Percentiles rank a stretch among this genome's conserved stretches.
Conservation (phyloP, 2,113 vertebrate genomes). For the Calyptomena viridis region DNA sequence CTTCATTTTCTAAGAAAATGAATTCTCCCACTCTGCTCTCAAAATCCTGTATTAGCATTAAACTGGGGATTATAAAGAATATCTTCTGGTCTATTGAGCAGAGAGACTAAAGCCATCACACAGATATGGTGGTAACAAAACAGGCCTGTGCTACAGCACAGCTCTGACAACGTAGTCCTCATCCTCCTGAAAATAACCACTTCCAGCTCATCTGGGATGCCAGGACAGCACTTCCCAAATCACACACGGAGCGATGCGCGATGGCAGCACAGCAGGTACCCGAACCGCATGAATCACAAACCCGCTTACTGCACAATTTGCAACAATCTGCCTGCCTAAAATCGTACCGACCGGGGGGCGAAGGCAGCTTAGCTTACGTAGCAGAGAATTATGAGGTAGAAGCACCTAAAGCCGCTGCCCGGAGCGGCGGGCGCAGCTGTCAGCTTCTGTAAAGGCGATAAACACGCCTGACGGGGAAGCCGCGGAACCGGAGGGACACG, state of each 20-base stretch:
- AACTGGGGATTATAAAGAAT: neutral
- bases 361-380: neutral
- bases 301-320: neutral
- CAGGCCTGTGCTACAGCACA: neutral
- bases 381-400: neutral
- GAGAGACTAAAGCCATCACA: neutral
- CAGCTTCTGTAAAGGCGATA: neutral
- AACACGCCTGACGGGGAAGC: neutral
- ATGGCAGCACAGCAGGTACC: fast-evolving
- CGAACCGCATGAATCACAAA: fast-evolving
- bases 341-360: too few species aligned
- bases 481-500: fast-evolving
- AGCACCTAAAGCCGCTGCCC: neutral
- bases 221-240: neutral
- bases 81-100: fast-evolving
- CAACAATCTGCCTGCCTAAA: neutral
- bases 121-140: fast-evolving
- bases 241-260: fast-evolving
- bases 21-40: neutral
- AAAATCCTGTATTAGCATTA: too few species aligned
- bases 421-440: neutral
- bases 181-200: neutral
- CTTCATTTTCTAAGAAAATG: neutral
- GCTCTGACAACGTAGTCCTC: neutral
- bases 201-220: fast-evolving